A percentile compares a stretch with the other conserved stretches of the same genome.
Evolutionary conservation across 1,140 invertebrate species (phyloP).

Genomic region (Tetranychus cinnabarinus): DNA sequence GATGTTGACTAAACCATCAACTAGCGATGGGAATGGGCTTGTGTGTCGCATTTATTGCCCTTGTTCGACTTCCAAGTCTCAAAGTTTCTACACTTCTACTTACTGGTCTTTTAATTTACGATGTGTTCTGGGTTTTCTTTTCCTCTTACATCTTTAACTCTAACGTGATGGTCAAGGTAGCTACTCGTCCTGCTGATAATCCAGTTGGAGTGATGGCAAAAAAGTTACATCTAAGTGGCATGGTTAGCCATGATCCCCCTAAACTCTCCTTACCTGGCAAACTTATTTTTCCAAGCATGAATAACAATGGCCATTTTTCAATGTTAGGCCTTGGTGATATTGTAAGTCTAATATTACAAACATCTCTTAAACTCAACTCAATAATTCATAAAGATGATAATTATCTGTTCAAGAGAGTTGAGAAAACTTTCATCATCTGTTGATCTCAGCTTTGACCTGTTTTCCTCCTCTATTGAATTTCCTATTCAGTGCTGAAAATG

Average conservation of each 20-base stretch:
- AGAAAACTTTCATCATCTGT: too few species aligned
- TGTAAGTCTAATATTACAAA: constrained; percentile 26
- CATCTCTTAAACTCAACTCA: too few species aligned
- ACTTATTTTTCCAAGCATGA: constrained; percentile 80
- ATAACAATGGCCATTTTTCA: constrained; percentile 80
- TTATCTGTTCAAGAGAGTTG: too few species aligned
- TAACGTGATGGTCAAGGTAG: constrained; percentile 88
- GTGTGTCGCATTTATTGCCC: constrained; percentile 89
- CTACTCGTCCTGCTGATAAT: constrained; percentile 77
- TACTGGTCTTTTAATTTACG: constrained; percentile 51
- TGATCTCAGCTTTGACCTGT: too few species aligned
- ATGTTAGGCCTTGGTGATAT: constrained; percentile 92
- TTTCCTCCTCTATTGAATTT: too few species aligned
- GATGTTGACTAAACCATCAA: constrained; percentile 11
- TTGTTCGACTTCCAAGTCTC: constrained; percentile 76
- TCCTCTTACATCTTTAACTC: constrained; percentile 94
- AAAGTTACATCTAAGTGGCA: constrained; percentile 59
- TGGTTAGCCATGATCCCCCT: constrained; percentile 57
- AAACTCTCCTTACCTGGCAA: constrained; percentile 88
- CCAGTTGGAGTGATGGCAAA: constrained; percentile 71
- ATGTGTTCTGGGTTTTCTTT: constrained; percentile 47
- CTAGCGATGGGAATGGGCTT: constrained; percentile 84
- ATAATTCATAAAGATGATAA: too few species aligned
- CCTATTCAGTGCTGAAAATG: too few species aligned
- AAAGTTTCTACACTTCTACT: constrained; percentile 86